Evolutionary conservation across 2,113 vertebrate species (phyloP).

Genomic region (Pterophyllum scalare): DNA sequence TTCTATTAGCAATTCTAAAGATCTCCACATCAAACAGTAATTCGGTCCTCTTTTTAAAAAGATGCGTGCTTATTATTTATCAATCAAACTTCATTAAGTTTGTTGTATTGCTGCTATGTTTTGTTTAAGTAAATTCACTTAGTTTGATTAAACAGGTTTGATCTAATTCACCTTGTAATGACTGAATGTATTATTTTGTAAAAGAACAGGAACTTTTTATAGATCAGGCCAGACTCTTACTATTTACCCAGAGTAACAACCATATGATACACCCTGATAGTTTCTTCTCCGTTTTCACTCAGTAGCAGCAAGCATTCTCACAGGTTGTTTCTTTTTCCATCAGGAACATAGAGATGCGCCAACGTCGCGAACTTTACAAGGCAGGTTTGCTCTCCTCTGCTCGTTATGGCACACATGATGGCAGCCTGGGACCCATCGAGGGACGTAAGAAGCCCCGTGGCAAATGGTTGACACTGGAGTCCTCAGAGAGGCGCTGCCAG

Average conservation of each 20-base stretch:
- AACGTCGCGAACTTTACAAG: constrained; percentile 93
- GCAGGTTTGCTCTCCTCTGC: constrained; percentile 94
- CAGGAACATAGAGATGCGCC: constrained; percentile 96
- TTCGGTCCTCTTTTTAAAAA: not conserved
- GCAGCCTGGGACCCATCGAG: constrained; percentile 80
- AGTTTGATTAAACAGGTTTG: not conserved
- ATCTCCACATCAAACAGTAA: not conserved
- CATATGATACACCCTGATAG: not conserved
- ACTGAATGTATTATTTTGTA: not conserved
- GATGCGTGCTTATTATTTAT: not conserved
- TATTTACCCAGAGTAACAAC: not conserved
- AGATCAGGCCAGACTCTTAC: no score
- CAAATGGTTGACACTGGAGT: constrained; percentile 96
- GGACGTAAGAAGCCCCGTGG: constrained; percentile 93
- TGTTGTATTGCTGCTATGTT: not conserved
- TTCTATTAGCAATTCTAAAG: not conserved
- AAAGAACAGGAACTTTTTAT: not conserved
- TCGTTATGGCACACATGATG: constrained; percentile 92
- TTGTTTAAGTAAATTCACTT: not conserved
- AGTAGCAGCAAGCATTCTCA: not conserved
- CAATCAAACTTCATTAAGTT: not conserved
- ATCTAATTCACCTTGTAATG: not conserved
- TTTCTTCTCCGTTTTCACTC: not conserved
- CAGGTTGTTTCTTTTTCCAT: not conserved
- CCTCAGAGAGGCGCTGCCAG: constrained; percentile 95